A percentile compares a stretch with the other conserved stretches of the same genome.
These are phyloP conservation scores for Leptinotarsa defecta DNA, from an alignment of 1,140 invertebrate species.

Conservation along the genomic window DNA sequence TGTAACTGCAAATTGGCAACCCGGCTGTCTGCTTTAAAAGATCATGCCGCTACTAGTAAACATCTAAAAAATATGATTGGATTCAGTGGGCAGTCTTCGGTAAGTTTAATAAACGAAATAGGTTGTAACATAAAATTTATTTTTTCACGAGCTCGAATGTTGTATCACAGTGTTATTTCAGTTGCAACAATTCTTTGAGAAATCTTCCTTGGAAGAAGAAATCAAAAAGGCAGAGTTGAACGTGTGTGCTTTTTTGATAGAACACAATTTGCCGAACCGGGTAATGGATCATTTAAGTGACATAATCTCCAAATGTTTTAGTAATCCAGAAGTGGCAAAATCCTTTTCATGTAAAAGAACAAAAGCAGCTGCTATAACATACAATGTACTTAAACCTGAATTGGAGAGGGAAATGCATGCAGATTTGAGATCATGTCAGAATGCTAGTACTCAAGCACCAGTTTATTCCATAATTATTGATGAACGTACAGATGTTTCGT, in stretches of 20 bases:
- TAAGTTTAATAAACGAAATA: too few relatives aligned
- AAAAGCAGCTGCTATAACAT: slow-evolving; percentile 34
- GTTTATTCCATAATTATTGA: slow-evolving; percentile 33
- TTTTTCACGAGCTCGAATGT: too few relatives aligned
- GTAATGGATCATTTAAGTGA: slow-evolving; percentile 38
- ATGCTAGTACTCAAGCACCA: background rate
- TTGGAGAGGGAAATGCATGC: slow-evolving; percentile 28
- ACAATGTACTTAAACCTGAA: slow-evolving; percentile 30
- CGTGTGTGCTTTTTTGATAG: slow-evolving; percentile 34
- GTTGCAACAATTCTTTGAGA: slow-evolving; percentile 20
- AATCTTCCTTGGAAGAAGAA: slow-evolving; percentile 27
- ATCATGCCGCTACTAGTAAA: too few relatives aligned
- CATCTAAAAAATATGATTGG: too few relatives aligned
- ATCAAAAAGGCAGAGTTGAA: slow-evolving; percentile 39
- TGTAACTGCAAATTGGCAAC: slow-evolving; percentile 51
- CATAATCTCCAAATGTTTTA: slow-evolving; percentile 34
- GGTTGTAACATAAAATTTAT: too few relatives aligned
- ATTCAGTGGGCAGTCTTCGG: too few relatives aligned
- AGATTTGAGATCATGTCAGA: slow-evolving; percentile 14
- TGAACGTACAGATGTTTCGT: slow-evolving; percentile 27
- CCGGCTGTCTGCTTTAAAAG: too few relatives aligned
- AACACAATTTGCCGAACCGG: slow-evolving; percentile 42
- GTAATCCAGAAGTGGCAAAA: slow-evolving; percentile 39
- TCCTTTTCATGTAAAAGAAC: slow-evolving; percentile 30
- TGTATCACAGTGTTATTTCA: slow-evolving; percentile 18